These are phyloP conservation scores for Charadrius vociferus DNA, from an alignment of 2,113 vertebrate genomes.

Conservation along the genomic window DNA sequence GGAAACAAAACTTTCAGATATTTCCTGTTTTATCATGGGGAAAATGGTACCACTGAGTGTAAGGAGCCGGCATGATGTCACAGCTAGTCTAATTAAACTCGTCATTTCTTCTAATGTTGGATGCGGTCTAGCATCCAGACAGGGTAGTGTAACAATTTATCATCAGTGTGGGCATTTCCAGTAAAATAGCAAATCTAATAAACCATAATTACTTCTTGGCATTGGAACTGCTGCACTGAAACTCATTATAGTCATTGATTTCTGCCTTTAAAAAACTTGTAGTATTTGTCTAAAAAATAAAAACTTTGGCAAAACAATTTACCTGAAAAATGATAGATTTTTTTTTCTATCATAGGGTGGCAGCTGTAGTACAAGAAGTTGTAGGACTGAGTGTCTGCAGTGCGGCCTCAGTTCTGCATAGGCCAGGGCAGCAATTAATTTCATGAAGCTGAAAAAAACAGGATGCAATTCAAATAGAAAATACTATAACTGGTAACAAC, in stretches of 20 bases:
- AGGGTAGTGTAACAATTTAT: background rate
- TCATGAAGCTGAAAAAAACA: background rate
- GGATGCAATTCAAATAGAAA: background rate
- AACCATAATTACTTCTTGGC: conserved; percentile 27
- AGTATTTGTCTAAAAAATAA: background rate
- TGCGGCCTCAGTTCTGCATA: background rate
- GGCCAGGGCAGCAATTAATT: background rate
- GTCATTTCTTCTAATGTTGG: conserved; percentile 9
- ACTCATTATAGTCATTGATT: background rate
- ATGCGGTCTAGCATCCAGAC: conserved; percentile 9
- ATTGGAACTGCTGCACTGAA: background rate
- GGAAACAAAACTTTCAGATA: background rate
- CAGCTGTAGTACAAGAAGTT: background rate
- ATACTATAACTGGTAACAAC: background rate
- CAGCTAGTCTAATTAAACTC: background rate
- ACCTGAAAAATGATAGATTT: background rate
- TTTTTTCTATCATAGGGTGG: background rate
- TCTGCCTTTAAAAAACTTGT: background rate
- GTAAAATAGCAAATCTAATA: conserved; percentile 40
- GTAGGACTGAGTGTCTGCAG: background rate
- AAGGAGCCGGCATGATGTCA: background rate
- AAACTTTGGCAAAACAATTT: background rate
- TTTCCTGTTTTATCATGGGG: background rate
- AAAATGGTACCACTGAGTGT: background rate
- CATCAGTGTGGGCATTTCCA: conserved; percentile 25